phyloP scores from a whole-genome alignment of 2,113 vertebrate genomes.

The Engystomops pustulosus region DNA sequence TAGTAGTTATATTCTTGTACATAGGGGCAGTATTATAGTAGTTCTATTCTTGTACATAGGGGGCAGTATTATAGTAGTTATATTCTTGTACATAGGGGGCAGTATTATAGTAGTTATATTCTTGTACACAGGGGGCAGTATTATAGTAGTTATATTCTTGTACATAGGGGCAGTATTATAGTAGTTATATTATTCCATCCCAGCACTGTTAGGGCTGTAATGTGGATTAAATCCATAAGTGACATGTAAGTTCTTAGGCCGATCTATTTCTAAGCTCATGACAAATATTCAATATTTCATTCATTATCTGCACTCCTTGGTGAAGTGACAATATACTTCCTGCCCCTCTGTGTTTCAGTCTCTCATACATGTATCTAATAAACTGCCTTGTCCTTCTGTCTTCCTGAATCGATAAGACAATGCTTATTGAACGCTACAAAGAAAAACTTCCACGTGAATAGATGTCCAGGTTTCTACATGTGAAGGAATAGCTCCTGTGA shows the following conservation, averaged over 20 bases:
- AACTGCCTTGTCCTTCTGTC: not conserved
- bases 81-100: slow-evolving; percentile 4
- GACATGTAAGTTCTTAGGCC: not conserved
- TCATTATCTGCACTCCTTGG: not conserved
- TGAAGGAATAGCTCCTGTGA: slow-evolving; percentile 11
- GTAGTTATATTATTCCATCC: not conserved
- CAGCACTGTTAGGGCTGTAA: not conserved
- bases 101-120: slow-evolving; percentile 15
- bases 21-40: slow-evolving; percentile 11
- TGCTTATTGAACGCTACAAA: not conserved
- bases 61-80: slow-evolving; percentile 12
- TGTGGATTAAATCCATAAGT: not conserved
- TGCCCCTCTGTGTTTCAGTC: not conserved
- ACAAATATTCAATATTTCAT: slow-evolving; percentile 44
- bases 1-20: slow-evolving; percentile 11
- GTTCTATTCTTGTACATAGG: slow-evolving; percentile 13
- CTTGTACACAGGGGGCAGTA: not conserved
- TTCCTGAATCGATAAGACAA: slow-evolving; percentile 39
- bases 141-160: slow-evolving; percentile 6
- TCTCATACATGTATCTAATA: slow-evolving; percentile 26
- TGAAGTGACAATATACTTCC: slow-evolving; percentile 1
- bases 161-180: not conserved
- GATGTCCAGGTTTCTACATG: slow-evolving; percentile 14
- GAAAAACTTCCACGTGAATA: slow-evolving; percentile 8
- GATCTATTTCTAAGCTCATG: slow-evolving; percentile 12